These are phyloP conservation scores for Macroglossus sobrinus DNA, from an alignment of 2,113 vertebrate species.

Conservation along the genomic window DNA sequence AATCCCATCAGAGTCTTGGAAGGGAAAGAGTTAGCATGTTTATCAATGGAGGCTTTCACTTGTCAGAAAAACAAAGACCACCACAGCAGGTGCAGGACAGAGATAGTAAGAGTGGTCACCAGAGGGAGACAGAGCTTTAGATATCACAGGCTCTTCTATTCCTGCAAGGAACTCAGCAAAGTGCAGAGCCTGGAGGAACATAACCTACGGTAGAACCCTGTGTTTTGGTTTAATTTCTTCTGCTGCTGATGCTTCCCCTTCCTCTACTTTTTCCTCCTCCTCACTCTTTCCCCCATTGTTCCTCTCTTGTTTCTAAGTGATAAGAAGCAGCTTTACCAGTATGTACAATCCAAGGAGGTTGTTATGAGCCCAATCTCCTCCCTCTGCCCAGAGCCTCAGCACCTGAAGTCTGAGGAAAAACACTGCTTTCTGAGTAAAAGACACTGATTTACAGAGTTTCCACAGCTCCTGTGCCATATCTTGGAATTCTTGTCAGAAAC, in stretches of 20 bases:
- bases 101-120: constrained; percentile 36
- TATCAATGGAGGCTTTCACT: rapidly evolving
- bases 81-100: rapidly evolving
- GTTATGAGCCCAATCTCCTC: rapidly evolving
- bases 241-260: neutral
- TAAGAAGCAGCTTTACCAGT: neutral
- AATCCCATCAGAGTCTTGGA: rapidly evolving
- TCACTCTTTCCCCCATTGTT: rapidly evolving
- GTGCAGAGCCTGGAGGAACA: neutral
- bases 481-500: neutral
- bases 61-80: neutral
- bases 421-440: neutral
- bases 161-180: rapidly evolving
- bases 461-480: neutral
- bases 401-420: neutral
- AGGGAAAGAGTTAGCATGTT: neutral
- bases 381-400: neutral
- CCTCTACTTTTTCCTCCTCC: rapidly evolving
- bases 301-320: neutral
- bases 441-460: neutral
- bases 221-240: neutral
- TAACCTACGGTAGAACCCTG: neutral
- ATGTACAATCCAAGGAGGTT: neutral
- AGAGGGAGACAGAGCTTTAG: constrained; percentile 82
- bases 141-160: neutral